Conservation (phyloP, 35 echinoderm and acorn worm species). For the Hemicentrotus pulcherrimus region DNA sequence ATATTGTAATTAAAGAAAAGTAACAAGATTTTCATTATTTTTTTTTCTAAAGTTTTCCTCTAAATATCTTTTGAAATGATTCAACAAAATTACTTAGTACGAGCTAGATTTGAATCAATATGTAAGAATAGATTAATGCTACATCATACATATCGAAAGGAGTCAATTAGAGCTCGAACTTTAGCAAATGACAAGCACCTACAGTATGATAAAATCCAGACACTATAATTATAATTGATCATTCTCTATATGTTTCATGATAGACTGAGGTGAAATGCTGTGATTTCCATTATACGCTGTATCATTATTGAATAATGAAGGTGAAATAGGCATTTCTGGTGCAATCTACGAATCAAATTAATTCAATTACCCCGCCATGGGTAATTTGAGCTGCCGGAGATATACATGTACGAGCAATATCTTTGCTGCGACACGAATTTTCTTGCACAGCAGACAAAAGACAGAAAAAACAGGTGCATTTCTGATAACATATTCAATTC, state of each 20-base stretch:
- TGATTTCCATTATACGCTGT: neutral
- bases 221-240: neutral
- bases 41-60: no score
- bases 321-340: neutral
- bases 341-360: neutral
- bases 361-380: neutral
- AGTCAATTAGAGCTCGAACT: no score
- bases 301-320: slow-evolving; percentile 7
- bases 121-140: no score
- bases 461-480: neutral
- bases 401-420: neutral
- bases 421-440: neutral
- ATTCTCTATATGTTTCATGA: neutral
- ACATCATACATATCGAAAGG: no score
- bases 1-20: no score
- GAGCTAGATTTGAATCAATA: no score
- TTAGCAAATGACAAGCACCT: no score
- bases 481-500: neutral
- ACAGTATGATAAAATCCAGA: no score
- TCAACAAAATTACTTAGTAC: no score
- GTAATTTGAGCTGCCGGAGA: neutral
- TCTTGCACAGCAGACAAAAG: neutral
- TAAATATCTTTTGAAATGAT: no score
- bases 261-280: neutral
- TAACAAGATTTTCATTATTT: no score